These are phyloP conservation scores for Hemithea aestivaria DNA, from an alignment of 2,888 invertebrate genomes.

Conservation along the genomic window DNA sequence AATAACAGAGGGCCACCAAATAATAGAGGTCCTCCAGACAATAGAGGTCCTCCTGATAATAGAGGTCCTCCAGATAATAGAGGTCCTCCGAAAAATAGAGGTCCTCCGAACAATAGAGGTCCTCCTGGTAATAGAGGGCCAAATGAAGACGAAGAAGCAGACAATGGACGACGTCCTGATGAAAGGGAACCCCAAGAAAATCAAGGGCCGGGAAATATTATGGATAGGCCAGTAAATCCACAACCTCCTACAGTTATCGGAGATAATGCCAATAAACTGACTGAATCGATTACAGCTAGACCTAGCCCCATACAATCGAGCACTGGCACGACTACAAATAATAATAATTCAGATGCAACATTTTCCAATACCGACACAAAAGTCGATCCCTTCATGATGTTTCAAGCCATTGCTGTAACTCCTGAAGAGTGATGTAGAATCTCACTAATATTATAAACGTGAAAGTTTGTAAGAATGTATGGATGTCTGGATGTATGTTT, in stretches of 20 bases:
- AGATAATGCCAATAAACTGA: neutral
- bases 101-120: conserved; percentile 16
- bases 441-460: too few species aligned
- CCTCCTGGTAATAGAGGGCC: conserved; percentile 17
- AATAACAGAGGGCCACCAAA: conserved; percentile 13
- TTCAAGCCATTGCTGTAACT: conserved; percentile 44
- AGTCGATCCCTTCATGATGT: conserved; percentile 28
- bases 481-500: too few species aligned
- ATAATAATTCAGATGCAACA: conserved; percentile 2
- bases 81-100: conserved; percentile 18
- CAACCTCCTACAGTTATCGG: too few species aligned
- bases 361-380: conserved; percentile 7
- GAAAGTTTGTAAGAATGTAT: too few species aligned
- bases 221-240: neutral
- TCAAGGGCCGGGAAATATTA: conserved; percentile 6
- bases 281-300: too few species aligned
- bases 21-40: conserved; percentile 21
- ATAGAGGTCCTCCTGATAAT: conserved; percentile 23
- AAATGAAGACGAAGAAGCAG: too few species aligned
- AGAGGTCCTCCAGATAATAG: conserved; percentile 21
- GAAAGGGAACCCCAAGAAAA: conserved; percentile 13
- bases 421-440: conserved; percentile 30
- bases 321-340: neutral
- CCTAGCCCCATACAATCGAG: neutral
- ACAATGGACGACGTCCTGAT: conserved; percentile 8